A percentile compares a stretch with the other conserved stretches of the same genome.
Evolutionary conservation across 2,888 invertebrate genomes (phyloP).

Genomic region (Acanthosoma haemorrhoidale): DNA sequence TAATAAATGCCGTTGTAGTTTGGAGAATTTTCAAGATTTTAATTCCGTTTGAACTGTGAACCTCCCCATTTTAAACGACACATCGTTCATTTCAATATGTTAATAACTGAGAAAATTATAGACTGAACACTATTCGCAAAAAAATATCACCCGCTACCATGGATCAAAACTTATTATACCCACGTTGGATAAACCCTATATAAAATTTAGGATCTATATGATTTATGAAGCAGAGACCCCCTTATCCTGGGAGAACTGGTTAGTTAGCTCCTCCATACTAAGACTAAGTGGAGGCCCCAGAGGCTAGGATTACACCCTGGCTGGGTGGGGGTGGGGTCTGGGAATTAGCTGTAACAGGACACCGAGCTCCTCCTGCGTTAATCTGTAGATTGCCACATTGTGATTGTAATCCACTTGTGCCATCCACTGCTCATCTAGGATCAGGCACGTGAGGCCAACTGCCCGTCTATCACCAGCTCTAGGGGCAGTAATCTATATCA

Average conservation of each 20-base stretch:
- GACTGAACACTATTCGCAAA: too few species aligned
- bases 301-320: background rate
- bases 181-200: background rate
- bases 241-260: background rate
- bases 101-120: too few species aligned
- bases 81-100: too few species aligned
- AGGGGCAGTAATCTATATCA: background rate
- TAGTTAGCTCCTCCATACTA: background rate
- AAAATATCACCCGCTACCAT: too few species aligned
- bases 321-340: background rate
- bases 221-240: too few species aligned
- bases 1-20: too few species aligned
- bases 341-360: constrained; percentile 19
- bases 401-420: constrained; percentile 27
- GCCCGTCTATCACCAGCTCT: background rate
- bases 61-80: too few species aligned
- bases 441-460: constrained; percentile 18
- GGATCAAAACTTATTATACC: too few species aligned
- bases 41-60: too few species aligned
- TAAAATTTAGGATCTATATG: background rate
- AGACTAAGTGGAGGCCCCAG: background rate
- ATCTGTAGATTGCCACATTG: constrained; percentile 23
- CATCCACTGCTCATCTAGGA: constrained; percentile 15
- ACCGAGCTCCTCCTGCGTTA: background rate
- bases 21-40: too few species aligned